phyloP scores from a whole-genome alignment of 2,888 invertebrate species.

The Eupithecia tripunctaria region DNA sequence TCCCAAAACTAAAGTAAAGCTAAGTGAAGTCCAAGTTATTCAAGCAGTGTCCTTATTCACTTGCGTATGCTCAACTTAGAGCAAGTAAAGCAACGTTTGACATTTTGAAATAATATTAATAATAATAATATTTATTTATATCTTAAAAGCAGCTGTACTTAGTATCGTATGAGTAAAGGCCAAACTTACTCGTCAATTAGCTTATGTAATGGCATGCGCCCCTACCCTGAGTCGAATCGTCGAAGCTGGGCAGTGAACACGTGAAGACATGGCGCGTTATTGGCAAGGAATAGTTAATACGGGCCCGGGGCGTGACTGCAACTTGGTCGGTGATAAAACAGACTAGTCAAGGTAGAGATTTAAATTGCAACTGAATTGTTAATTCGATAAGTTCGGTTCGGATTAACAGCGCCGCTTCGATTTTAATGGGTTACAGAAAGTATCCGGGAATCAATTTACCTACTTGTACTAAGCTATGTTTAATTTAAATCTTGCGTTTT shows the following conservation, averaged over 20 bases:
- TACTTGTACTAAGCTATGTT: neutral
- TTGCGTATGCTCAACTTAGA: neutral
- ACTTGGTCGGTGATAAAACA: constrained; percentile 42
- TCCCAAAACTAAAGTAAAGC: constrained; percentile 21
- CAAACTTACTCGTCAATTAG: no score
- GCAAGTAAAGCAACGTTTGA: neutral
- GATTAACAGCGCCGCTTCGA: constrained; percentile 8
- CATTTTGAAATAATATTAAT: no score
- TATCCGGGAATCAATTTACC: neutral
- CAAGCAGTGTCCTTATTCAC: constrained; percentile 15
- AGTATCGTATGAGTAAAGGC: no score
- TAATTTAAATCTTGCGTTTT: neutral
- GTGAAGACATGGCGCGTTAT: neutral
- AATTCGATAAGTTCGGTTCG: constrained; percentile 23
- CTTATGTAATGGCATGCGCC: neutral
- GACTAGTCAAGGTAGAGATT: constrained; percentile 36
- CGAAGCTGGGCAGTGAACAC: neutral
- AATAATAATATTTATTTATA: no score
- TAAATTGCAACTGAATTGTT: constrained; percentile 39
- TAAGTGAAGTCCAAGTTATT: constrained; percentile 27
- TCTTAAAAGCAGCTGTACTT: neutral
- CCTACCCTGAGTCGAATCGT: neutral
- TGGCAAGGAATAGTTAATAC: neutral
- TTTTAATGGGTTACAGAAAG: neutral
- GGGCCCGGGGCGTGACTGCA: constrained; percentile 26